phyloP scores from a whole-genome alignment of 2,797 vertebrate genomes.

The Coregonus ussuriensis region DNA sequence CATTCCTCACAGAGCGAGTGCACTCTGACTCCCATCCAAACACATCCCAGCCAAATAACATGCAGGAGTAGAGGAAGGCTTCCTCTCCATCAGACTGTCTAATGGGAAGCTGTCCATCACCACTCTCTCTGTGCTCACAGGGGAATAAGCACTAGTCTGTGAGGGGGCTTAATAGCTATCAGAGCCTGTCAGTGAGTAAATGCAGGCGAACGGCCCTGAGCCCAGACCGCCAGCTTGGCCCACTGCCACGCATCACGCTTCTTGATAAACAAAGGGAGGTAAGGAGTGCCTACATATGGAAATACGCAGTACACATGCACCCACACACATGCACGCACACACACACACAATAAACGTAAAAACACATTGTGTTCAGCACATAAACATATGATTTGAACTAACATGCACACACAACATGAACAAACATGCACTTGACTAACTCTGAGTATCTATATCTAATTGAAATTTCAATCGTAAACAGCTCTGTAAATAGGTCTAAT shows the following conservation, averaged over 20 bases:
- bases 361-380: background rate
- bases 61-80: background rate
- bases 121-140: background rate
- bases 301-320: background rate
- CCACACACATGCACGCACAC: no score
- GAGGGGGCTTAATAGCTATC: slow-evolving; percentile 10
- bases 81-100: slow-evolving; percentile 9
- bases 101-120: slow-evolving; percentile 9
- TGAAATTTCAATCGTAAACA: background rate
- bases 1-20: slow-evolving; percentile 8
- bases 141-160: background rate
- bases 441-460: no score
- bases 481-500: background rate
- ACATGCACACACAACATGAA: background rate
- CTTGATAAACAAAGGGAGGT: background rate
- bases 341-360: background rate
- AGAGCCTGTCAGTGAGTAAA: background rate
- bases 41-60: background rate
- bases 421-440: background rate
- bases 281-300: background rate
- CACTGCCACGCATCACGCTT: background rate
- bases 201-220: background rate
- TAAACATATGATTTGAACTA: background rate
- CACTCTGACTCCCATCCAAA: background rate
- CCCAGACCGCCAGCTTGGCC: background rate